Percentiles rank a stretch among this genome's conserved stretches.
Conservation (phyloP, 2,888 invertebrate species). For the Ashinkailepas kermadecensis region DNA sequence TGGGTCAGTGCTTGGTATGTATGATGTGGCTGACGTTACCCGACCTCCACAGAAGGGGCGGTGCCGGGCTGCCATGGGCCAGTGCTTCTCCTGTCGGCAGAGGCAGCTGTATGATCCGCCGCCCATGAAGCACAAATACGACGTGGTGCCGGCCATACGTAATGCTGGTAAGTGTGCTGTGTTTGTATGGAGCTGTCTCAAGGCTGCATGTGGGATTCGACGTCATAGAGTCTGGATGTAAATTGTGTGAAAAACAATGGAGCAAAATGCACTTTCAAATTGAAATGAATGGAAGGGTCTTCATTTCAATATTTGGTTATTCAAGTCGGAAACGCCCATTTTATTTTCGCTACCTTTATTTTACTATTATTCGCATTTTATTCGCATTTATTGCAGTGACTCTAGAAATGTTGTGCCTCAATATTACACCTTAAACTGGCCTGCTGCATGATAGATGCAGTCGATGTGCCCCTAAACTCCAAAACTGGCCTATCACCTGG, state of each 20-base stretch:
- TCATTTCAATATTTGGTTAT: not conserved
- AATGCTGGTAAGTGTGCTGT: too few species aligned
- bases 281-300: not conserved
- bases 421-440: too few species aligned
- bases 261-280: too few species aligned
- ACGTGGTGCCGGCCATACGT: not conserved
- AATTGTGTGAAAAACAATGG: not conserved
- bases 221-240: not conserved
- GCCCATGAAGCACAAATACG: not conserved
- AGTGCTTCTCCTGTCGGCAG: slow-evolving; percentile 2
- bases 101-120: not conserved
- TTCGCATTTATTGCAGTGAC: too few species aligned
- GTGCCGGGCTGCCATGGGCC: not conserved
- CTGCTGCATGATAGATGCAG: too few species aligned
- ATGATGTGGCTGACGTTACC: too few species aligned
- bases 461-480: too few species aligned
- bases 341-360: too few species aligned
- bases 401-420: too few species aligned
- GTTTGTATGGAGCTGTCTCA: not conserved
- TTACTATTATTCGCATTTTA: too few species aligned
- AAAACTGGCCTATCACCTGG: too few species aligned
- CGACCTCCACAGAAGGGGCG: not conserved
- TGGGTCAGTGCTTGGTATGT: too few species aligned
- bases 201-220: not conserved
- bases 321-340: not conserved